A percentile compares a stretch with the other conserved stretches of the same genome.
Conservation (phyloP, 2,888 invertebrate species). For the Melangyna quadrimaculata region DNA sequence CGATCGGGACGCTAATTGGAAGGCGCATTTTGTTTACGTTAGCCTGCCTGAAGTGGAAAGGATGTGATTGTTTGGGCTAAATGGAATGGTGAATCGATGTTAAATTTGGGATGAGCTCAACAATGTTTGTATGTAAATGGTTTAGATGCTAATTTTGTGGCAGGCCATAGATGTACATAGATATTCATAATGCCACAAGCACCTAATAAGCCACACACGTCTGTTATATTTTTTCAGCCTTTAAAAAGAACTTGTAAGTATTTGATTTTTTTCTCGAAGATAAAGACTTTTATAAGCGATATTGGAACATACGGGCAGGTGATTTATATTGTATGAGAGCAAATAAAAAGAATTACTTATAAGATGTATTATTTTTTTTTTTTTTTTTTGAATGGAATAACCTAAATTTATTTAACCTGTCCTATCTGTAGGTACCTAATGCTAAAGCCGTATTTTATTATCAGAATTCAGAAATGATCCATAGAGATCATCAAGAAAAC, state of each 20-base stretch:
- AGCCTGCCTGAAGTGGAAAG: constrained; percentile 3
- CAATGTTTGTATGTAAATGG: constrained; percentile 37
- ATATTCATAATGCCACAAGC: background rate
- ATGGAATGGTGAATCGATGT: background rate
- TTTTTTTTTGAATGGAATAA: too few species aligned
- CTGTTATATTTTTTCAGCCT: background rate
- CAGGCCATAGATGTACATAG: background rate
- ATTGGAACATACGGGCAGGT: background rate
- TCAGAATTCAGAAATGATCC: too few species aligned
- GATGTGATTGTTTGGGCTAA: constrained; percentile 15
- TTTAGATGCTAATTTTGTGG: constrained; percentile 65
- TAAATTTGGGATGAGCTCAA: background rate
- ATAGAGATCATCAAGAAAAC: too few species aligned
- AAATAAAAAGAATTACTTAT: background rate
- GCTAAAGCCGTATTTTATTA: too few species aligned
- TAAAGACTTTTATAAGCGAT: background rate
- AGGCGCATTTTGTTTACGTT: constrained; percentile 30
- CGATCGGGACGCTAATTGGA: constrained; percentile 59
- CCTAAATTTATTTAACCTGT: too few species aligned
- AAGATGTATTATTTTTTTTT: too few species aligned
- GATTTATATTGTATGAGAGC: background rate
- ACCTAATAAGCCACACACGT: too few species aligned
- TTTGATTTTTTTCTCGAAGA: background rate
- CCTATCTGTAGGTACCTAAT: too few species aligned
- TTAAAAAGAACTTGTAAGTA: background rate